Base-by-base conservation (phyloP, 2,113 vertebrate genomes). In the Syrrhaptes paradoxus region DNA sequence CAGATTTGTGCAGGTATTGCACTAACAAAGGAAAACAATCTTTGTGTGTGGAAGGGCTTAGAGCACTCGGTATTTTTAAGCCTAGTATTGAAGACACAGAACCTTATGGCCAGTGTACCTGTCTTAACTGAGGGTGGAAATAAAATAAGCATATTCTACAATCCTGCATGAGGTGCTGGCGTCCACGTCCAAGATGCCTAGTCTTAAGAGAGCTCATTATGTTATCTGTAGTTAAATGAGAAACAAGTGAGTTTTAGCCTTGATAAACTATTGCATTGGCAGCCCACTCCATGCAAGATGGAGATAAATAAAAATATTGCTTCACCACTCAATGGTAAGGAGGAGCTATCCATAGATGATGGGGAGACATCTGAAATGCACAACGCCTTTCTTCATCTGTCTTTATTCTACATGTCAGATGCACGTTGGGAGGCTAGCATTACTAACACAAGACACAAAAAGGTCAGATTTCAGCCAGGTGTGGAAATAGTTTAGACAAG, bases 391-490 rank as follows among this genome's bases (percentile, higher is more conserved):
- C 25, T 74, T 46, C 46, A 58, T 38, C 38, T 52, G 45, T 55
- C 45, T 55, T 89, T 87, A 87, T 74, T 75, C 65, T 43, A 57
- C 24, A 82, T 68, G 66, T 61, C 58, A 79, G 58, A 68, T 22
- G 58, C 11, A 76, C 85, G 62, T 1, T 54, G 78, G 45, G 48
- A 82, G 62, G 54, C 74, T 34, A 68, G 85, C 54, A 57, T 66
- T 65, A 68, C 46, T 79, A 68, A 29, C 6, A 71, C 10, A 10
- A 52, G 74, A 26, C 66, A 79, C 29, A 78, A 72, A 95, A 92
- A 81, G 57, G 80, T 89, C 87, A 93, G 32, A 81, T 87, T 93
- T 91, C 92, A 93, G 81, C 61, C 74, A 79, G 11, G 2, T 75
- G 65, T 72, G 74, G n/a, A 71, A 89, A 72, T 16, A 89, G 61